A percentile compares a stretch with the other conserved stretches of the same genome.
phyloP scores from a whole-genome alignment of 2,888 invertebrate genomes.

The Brachynemurus nebulosus region DNA sequence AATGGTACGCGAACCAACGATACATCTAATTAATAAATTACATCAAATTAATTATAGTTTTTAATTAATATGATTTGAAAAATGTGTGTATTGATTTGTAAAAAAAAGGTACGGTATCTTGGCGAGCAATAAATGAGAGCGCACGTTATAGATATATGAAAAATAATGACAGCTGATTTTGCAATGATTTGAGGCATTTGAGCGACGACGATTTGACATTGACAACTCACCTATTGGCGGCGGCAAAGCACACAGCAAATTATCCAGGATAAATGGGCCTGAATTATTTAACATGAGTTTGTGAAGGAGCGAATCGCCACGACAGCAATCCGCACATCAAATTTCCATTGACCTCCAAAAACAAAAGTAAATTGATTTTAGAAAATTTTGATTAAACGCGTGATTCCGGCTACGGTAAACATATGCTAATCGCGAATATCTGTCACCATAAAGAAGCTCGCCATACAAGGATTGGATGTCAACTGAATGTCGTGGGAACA shows the following conservation, averaged over 20 bases:
- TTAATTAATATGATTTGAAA: no score
- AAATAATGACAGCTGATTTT: constrained; percentile 1
- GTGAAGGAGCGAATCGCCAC: constrained; percentile 9
- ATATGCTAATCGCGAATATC: constrained; percentile 9
- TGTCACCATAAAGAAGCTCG: constrained; percentile 3
- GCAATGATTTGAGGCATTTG: background rate
- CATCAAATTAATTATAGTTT: no score
- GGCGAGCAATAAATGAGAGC: no score
- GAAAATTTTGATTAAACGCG: constrained; percentile 8
- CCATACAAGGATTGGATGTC: constrained; percentile 1
- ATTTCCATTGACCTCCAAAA: constrained; percentile 10
- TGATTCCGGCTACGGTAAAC: constrained; percentile 7
- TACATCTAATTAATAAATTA: no score
- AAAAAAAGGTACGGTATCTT: no score
- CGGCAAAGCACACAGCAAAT: constrained; percentile 29
- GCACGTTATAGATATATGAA: no score
- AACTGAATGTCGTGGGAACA: constrained; percentile 6
- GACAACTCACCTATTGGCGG: constrained; percentile 17
- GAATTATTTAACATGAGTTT: constrained; percentile 27
- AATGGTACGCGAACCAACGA: no score
- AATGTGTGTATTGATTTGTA: no score
- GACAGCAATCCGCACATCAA: constrained; percentile 11
- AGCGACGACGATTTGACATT: constrained; percentile 9
- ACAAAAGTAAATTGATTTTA: constrained; percentile 6
- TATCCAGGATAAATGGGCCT: constrained; percentile 28